Base-by-base conservation (phyloP, 2,797 vertebrate species). In the Mycteria americana region DNA sequence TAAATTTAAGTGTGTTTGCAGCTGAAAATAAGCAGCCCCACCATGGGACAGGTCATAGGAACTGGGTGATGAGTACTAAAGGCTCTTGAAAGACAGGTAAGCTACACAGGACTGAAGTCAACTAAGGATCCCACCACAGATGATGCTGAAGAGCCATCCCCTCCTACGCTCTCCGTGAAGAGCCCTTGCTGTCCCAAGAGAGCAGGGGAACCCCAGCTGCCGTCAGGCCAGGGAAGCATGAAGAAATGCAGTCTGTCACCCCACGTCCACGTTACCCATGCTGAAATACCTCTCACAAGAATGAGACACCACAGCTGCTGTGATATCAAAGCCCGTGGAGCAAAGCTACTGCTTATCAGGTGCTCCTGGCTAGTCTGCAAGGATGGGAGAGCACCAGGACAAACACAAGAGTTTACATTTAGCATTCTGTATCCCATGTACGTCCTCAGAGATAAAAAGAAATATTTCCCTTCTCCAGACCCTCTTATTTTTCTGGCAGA, bases 231-330 rank as follows among this genome's bases (percentile, higher is more conserved):
- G 25, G 48, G 23, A 75, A 53, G 31, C 41, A 48, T 6, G 14
- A 45, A 50, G 69, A 51, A 37, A 74, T n/a, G 12, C 22, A 23
- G 8, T 35, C 48, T 74, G 33, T 77, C 64, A 79, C 27, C 70
- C 35, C 45, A 59, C 0, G 0, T 43, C 59, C 63, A 54, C 0
- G 0, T n/a, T 56, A 89, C 31, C 11, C 43, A 72, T 76, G 64
- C 54, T 5, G 3, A 83, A 83, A 41, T 56, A 14, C 5, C 60
- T 69, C 46, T 45, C 46, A 59, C 11, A 17, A 45, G 78, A 91
- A 37, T 1, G 16, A 69, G 69, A 43, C 13, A 27, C 37, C 15
- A 30, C 67, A 79, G 67, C 67, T 70, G 33, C 30, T 35, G 7
- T 0, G 0, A 6, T 27, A 51, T 18, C 65, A 80, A 79, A 57